Evolutionary conservation across 2,888 invertebrate species (phyloP).

Genomic region (Spilarctia lutea): DNA sequence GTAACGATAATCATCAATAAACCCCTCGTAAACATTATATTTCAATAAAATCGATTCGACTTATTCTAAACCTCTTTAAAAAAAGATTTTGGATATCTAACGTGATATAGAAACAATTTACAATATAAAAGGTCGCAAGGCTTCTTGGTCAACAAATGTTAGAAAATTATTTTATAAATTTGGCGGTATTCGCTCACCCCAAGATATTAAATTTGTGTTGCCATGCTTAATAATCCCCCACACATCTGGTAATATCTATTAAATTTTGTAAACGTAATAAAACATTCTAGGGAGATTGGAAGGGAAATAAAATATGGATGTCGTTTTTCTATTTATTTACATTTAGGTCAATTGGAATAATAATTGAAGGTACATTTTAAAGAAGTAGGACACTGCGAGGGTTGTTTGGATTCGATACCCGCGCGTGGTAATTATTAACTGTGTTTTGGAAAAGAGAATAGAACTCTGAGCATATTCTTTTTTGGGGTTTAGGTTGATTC

Average conservation of each 20-base stretch:
- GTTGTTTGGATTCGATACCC: neutral
- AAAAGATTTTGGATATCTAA: neutral
- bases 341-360: conserved; percentile 14
- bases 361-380: conserved; percentile 21
- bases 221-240: conserved; percentile 51
- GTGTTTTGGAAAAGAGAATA: neutral
- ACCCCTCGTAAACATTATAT: neutral
- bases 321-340: conserved; percentile 18
- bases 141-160: conserved; percentile 26
- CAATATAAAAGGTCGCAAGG: neutral
- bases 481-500: neutral
- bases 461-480: neutral
- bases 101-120: neutral
- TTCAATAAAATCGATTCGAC: neutral
- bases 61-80: neutral
- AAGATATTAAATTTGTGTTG: conserved; percentile 67
- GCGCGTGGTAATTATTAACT: neutral
- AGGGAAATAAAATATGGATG: conserved; percentile 25
- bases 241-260: conserved; percentile 42
- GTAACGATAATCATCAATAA: neutral
- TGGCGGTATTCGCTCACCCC: conserved; percentile 49
- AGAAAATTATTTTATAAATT: conserved; percentile 37
- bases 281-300: conserved; percentile 17
- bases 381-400: conserved; percentile 1
- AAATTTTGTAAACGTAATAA: conserved; percentile 33